phyloP scores from a whole-genome alignment of 2,888 invertebrate genomes.

The Metallyticus violacea region DNA sequence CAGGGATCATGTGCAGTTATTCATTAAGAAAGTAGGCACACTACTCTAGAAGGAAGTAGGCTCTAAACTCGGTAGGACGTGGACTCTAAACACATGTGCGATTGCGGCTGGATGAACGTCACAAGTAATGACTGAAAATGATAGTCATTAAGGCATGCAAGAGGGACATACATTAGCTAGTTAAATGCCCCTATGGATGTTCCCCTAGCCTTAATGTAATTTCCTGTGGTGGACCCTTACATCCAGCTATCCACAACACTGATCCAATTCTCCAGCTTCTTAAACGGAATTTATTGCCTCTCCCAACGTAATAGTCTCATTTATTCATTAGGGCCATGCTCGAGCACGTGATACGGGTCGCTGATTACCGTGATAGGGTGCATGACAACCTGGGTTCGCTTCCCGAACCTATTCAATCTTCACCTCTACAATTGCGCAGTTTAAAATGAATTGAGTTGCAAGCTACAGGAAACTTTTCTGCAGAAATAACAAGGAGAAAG shows the following conservation, averaged over 20 bases:
- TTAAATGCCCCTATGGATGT: not conserved
- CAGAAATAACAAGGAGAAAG: too few species aligned
- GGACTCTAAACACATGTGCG: not conserved
- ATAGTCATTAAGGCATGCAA: not conserved
- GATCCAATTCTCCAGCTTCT: not conserved
- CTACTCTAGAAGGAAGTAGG: not conserved
- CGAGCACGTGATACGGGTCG: conserved; percentile 11
- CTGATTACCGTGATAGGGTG: not conserved
- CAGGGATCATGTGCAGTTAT: not conserved
- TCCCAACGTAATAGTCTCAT: conserved; percentile 5
- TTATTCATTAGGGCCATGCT: conserved; percentile 1
- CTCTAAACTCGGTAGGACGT: too few species aligned
- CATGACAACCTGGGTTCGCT: not conserved
- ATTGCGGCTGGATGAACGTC: not conserved
- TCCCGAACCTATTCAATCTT: not conserved
- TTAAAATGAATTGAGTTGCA: too few species aligned
- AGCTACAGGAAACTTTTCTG: too few species aligned
- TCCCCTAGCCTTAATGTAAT: not conserved
- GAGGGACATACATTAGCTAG: not conserved
- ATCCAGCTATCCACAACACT: not conserved
- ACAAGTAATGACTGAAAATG: not conserved
- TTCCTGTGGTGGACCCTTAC: not conserved
- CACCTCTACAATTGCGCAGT: too few species aligned
- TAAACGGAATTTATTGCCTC: conserved; percentile 13
- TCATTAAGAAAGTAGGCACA: not conserved